Base-by-base conservation (phyloP, 53 echinoderm and acorn worm genomes). In the Luidia sarsii region DNA sequence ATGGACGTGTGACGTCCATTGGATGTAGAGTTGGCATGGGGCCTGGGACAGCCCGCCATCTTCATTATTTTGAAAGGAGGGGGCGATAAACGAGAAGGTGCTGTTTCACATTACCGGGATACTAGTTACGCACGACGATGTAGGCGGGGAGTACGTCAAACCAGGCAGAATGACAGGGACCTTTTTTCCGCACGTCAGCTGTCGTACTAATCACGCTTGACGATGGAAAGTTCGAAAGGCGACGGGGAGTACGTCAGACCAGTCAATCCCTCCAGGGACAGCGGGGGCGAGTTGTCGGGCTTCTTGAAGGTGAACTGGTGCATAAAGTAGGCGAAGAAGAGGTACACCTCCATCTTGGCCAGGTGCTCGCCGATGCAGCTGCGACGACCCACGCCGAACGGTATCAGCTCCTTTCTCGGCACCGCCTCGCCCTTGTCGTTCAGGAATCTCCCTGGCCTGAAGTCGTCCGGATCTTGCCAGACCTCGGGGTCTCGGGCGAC, bases 301-400 rank as follows among this genome's bases (percentile, higher is more conserved):
- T 50, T 37, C 64, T 71, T 73, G 66, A 87, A 74, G 48, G 53
- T 48, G 35, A 71, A 71, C 71, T 71, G 71, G 29, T 84, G 84
- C 28, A 84, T 24, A 4, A 84, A 49, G 29, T 62, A 49, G 23
- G 72, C 63, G 72, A 84, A 84, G 51, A 84, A 84, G 41, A 84
- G 33, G 27, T 69, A 84, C 30, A 84, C 37, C 70, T 89, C 89
- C 79, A 69, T 83, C 57, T 83, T 89, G 15, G 89, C 89, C 67
- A 89, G 63, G 22, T 84, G 57, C 56, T 89, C 89, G 11, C 84
- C 89, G 65, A 84, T 70, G 67, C 89, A 89, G 19, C 70, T 19
- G 13, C 89, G 79, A 23, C 67, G 81, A 50, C 46, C 81, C 36
- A 35, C 32, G 57, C 59, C 31, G 28, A 59, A 53, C 22, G 53